phyloP scores from a whole-genome alignment of 2,888 invertebrate genomes.

The Cepaea hortensis region DNA sequence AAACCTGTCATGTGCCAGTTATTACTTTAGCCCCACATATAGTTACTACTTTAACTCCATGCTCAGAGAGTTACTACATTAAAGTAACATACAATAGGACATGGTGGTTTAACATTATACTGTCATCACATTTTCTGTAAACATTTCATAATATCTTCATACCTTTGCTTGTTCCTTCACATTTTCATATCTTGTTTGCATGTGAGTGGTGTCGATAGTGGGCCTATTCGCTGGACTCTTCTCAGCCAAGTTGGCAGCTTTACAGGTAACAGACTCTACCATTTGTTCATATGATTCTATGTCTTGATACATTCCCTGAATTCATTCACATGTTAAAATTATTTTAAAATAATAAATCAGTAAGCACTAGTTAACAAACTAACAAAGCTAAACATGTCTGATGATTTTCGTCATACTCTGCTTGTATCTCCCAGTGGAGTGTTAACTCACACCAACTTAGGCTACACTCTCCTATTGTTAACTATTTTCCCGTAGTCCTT shows the following conservation, averaged over 20 bases:
- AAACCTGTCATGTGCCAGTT: too few relatives aligned
- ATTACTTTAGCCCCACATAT: too few relatives aligned
- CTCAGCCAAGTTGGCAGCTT: constrained; percentile 93
- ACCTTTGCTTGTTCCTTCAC: constrained; percentile 88
- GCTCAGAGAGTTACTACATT: too few relatives aligned
- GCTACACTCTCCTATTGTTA: too few relatives aligned
- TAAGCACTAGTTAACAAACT: background rate
- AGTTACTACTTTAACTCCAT: too few relatives aligned
- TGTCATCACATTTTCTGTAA: background rate
- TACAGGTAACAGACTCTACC: constrained; percentile 95
- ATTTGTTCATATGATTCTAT: constrained; percentile 97
- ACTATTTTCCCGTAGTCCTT: too few relatives aligned
- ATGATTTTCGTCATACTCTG: too few relatives aligned
- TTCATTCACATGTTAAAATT: background rate
- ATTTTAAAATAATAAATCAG: background rate
- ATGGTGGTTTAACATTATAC: background rate
- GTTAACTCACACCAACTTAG: background rate
- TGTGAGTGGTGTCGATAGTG: constrained; percentile 84
- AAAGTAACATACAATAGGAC: too few relatives aligned
- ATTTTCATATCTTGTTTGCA: constrained; percentile 91
- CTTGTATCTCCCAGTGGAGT: too few relatives aligned
- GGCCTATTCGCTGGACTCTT: constrained; percentile 82
- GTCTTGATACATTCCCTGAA: constrained; percentile 91
- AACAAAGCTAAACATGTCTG: background rate
- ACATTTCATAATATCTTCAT: constrained; percentile 17